Conservation (phyloP, 1,140 invertebrate genomes). For the Phenacoccus solenopsis region DNA sequence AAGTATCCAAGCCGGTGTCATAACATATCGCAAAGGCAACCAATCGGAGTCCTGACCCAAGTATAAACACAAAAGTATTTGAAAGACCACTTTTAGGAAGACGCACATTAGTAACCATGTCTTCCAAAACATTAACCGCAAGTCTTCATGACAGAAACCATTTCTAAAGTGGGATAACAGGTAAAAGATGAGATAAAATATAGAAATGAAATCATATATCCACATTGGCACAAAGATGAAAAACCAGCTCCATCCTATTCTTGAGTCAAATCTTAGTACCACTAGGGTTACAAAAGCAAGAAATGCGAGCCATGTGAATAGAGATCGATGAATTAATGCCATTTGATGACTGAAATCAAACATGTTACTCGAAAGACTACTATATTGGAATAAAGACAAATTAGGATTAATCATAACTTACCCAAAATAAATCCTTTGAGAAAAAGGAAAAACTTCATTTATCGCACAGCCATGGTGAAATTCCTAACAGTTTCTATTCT, state of each 20-base stretch:
- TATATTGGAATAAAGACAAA: no score
- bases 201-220: conserved; percentile 73
- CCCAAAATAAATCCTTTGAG: no score
- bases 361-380: no score
- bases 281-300: conserved; percentile 78
- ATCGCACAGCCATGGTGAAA: no score
- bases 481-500: no score
- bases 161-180: conserved; percentile 74
- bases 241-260: conserved; percentile 90
- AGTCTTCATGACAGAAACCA: conserved; percentile 47
- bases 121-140: conserved; percentile 49
- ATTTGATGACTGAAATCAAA: no score
- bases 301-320: conserved; percentile 84
- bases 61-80: conserved; percentile 70
- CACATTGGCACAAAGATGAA: conserved; percentile 87
- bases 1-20: conserved; percentile 68
- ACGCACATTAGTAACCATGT: conserved; percentile 62
- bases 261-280: conserved; percentile 65
- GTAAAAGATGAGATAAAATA: conserved; percentile 74
- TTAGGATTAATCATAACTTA: no score
- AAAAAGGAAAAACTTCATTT: no score
- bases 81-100: conserved; percentile 59
- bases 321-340: conserved; percentile 75
- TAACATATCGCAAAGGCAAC: conserved; percentile 43
- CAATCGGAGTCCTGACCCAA: conserved; percentile 37